Evolutionary conservation across 1,140 invertebrate genomes (phyloP).

Genomic region (Drosophila novamexicana): DNA sequence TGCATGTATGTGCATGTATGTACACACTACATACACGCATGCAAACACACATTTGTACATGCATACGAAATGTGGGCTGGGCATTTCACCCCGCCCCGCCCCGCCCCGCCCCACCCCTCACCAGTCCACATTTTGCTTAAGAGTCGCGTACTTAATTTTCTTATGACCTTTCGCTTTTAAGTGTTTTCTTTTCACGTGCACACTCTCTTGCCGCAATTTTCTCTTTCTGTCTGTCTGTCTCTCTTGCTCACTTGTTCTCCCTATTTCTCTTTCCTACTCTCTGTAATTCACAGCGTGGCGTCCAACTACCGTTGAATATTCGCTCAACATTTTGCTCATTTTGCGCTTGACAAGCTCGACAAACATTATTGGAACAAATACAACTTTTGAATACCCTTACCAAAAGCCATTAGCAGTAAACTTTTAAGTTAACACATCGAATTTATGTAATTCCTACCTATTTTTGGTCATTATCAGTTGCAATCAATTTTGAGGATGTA

Average conservation of each 20-base stretch:
- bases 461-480: too few species aligned
- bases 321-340: conserved; percentile 56
- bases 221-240: background rate
- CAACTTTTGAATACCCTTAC: conserved; percentile 31
- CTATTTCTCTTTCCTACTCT: conserved; percentile 9
- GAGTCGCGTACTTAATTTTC: conserved; percentile 14
- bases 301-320: conserved; percentile 22
- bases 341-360: conserved; percentile 66
- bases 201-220: conserved; percentile 1
- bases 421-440: too few species aligned
- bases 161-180: conserved; percentile 39
- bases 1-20: conserved; percentile 2
- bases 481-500: too few species aligned
- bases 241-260: background rate
- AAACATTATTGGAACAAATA: background rate
- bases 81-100: background rate
- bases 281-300: conserved; percentile 6
- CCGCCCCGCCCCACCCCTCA: background rate
- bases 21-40: background rate
- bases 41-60: background rate
- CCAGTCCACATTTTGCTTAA: background rate
- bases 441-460: too few species aligned
- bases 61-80: too few species aligned
- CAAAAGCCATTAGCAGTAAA: background rate
- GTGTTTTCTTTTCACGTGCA: conserved; percentile 37